Evolutionary conservation across 1,140 invertebrate genomes (phyloP), one percentile per base, ranked within the genome.

Genomic region (Drosophila sp.): DNA sequence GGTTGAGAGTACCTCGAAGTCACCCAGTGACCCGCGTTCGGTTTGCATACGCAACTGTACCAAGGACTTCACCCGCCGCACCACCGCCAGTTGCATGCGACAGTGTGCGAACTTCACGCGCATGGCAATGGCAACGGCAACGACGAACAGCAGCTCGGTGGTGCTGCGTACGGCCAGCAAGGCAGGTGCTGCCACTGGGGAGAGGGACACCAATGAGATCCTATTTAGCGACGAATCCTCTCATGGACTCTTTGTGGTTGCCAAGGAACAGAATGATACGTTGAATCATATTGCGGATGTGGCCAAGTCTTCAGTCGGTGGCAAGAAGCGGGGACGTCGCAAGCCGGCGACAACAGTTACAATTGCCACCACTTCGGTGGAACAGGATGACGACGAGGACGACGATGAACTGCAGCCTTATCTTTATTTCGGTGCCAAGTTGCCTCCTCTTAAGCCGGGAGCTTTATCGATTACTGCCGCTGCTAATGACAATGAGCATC

Each of bases 331-430:
- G n/a, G 50, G 62, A 0, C 72, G 76, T 21, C 72, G 76, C 65
- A 91, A 87, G 50, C 70, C 67, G 18, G 21, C 43, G 32, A 13
- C 16, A 1, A 56, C 67, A 5, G 62, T 67, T 5, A 76, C 53
- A 7, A 36, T 64, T 13, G 56, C 76, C 9, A 48, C 76, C 11
- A 73, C 64, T 1, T 81, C 79, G 14, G 46, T 69, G 41, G 80
- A 91, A 14, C 46, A 53, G 45, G 64, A 73, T 0, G 78, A 81
- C 25, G 78, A 67, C 1, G 78, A 76, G 1, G 81, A 81, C 11
- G 75, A 94, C 29, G 94, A 95, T 80, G 94, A 95, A 72, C 94
- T 95, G 92, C 94, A 94, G 45, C 94, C 95, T 36, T 95, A 95
- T 89, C 91, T 95, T n/a, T 94, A 93, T 72, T 95, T 95, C 86